A percentile compares a stretch with the other conserved stretches of the same genome.
phyloP scores from a whole-genome alignment of 2,797 vertebrate genomes.

The Rhyacichthys aspro region DNA sequence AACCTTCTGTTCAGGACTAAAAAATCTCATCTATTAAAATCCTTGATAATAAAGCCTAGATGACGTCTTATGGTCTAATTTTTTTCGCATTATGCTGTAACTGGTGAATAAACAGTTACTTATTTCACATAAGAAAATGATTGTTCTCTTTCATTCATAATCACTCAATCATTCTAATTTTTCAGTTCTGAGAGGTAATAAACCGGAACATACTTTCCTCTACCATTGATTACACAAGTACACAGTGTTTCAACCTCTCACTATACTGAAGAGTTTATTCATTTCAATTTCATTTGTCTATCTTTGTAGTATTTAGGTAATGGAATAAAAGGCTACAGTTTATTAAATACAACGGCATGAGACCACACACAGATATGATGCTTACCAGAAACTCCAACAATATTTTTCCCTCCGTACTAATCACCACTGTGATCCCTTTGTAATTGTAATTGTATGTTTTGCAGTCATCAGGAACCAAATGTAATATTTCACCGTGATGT shows the following conservation, averaged over 20 bases:
- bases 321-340: conserved; percentile 26
- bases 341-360: conserved; percentile 9
- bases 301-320: conserved; percentile 13
- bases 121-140: too few species aligned
- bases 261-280: too few species aligned
- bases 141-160: too few species aligned
- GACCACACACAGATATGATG: conserved; percentile 53
- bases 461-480: conserved; percentile 62
- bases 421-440: conserved; percentile 34
- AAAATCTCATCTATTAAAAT: too few species aligned
- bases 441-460: conserved; percentile 51
- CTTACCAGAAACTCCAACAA: conserved; percentile 33
- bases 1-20: too few species aligned
- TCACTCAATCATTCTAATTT: too few species aligned
- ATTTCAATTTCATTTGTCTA: neutral
- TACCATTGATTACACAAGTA: neutral
- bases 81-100: too few species aligned
- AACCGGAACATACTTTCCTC: too few species aligned
- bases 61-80: too few species aligned
- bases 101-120: too few species aligned
- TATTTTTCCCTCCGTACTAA: conserved; percentile 45
- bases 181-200: too few species aligned
- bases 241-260: neutral
- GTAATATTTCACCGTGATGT: conserved; percentile 61
- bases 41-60: too few species aligned